phyloP scores from a whole-genome alignment of 2,888 invertebrate species.

The Tipula lateralis region DNA sequence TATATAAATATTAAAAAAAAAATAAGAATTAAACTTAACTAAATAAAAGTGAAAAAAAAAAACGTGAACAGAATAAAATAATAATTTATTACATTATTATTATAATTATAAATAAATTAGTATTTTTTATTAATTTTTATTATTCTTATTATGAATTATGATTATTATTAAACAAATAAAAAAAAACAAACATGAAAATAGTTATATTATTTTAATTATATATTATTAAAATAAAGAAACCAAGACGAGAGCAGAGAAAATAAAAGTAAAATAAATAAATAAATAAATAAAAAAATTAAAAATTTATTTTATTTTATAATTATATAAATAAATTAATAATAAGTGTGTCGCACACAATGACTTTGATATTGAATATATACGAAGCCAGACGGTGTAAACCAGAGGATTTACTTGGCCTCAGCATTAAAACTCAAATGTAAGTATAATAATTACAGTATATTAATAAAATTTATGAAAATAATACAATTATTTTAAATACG shows the following conservation, averaged over 20 bases:
- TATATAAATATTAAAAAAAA: neutral
- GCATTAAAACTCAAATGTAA: too few species aligned
- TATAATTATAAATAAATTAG: constrained; percentile 19
- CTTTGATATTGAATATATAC: too few species aligned
- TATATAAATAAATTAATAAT: too few species aligned
- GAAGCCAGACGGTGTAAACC: too few species aligned
- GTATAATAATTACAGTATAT: too few species aligned
- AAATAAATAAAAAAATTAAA: neutral
- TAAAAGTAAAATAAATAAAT: constrained; percentile 24
- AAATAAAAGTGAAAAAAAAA: neutral
- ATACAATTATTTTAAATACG: too few species aligned
- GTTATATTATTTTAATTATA: constrained; percentile 24
- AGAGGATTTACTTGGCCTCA: too few species aligned
- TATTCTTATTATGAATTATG: constrained; percentile 12
- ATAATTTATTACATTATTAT: constrained; percentile 11
- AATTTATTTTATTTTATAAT: too few species aligned
- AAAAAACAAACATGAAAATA: neutral
- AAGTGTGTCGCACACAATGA: too few species aligned
- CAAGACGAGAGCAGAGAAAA: neutral
- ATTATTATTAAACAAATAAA: constrained; percentile 12
- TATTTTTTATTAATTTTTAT: constrained; percentile 6
- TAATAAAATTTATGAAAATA: too few species aligned
- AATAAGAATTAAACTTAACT: neutral
- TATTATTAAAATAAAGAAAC: constrained; percentile 12
- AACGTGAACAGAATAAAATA: constrained; percentile 12